These are phyloP conservation scores for Brachionus paranguensis DNA, from an alignment of 1,140 invertebrate genomes.

Conservation along the genomic window DNA sequence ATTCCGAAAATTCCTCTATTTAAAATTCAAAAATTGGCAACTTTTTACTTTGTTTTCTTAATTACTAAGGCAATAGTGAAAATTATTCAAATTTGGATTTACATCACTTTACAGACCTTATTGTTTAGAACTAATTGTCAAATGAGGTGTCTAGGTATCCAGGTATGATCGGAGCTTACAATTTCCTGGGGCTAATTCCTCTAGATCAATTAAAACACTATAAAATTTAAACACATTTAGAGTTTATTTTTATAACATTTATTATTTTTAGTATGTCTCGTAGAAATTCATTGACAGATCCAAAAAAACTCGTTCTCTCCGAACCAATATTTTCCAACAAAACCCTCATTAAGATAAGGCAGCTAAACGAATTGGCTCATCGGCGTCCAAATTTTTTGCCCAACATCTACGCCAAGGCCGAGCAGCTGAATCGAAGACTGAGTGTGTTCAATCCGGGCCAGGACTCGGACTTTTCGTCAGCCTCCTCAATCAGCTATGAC, in stretches of 20 bases:
- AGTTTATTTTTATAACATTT: not conserved
- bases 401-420: constrained; percentile 6
- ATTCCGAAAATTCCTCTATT: not conserved
- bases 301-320: not conserved
- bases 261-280: not conserved
- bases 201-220: not conserved
- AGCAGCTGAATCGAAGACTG: not conserved
- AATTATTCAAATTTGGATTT: not conserved
- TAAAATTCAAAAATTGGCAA: not conserved
- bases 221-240: not conserved
- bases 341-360: not conserved
- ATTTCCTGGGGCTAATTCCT: not conserved
- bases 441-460: not conserved
- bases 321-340: not conserved
- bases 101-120: not conserved
- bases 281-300: not conserved
- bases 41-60: not conserved
- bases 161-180: not conserved
- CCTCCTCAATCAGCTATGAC: not conserved
- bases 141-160: not conserved
- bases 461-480: not conserved
- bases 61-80: not conserved
- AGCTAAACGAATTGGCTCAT: not conserved
- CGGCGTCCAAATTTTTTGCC: not conserved
- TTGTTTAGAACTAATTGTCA: not conserved